Conservation (phyloP, 2,797 vertebrate species). For the Tangara arthus region DNA sequence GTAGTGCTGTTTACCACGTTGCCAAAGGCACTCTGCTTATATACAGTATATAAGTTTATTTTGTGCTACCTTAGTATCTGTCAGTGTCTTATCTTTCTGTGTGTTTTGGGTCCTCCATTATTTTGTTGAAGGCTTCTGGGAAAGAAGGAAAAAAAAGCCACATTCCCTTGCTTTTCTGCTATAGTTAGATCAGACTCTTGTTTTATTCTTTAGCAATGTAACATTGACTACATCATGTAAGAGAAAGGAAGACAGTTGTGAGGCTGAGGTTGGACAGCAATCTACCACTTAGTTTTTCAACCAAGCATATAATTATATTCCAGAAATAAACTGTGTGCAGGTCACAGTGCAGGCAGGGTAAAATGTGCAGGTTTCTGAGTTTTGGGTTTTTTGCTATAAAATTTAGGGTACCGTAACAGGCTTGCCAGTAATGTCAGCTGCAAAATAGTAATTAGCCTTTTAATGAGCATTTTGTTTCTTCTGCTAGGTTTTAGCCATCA, state of each 20-base stretch:
- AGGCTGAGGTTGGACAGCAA: not conserved
- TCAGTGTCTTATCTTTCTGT: not conserved
- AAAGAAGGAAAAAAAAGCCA: not conserved
- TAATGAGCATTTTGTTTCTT: not conserved
- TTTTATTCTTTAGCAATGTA: not conserved
- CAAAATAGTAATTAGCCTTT: not conserved
- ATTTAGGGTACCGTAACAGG: not conserved
- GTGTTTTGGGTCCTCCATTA: not conserved
- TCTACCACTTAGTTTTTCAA: not conserved
- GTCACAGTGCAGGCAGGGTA: not conserved
- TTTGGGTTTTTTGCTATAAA: rapidly evolving
- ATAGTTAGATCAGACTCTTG: not conserved
- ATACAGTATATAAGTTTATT: not conserved
- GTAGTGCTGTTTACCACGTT: not conserved
- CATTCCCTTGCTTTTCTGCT: not conserved
- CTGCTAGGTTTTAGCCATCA: not conserved
- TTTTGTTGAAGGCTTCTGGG: not conserved
- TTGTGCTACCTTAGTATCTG: not conserved
- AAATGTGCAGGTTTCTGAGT: not conserved
- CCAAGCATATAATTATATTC: not conserved
- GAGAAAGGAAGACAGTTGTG: not conserved
- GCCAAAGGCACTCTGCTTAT: not conserved
- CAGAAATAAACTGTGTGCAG: not conserved
- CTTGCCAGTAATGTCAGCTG: not conserved
- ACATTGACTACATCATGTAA: not conserved